A percentile compares a stretch with the other conserved stretches of the same genome.
Conservation (phyloP, 1,140 invertebrate species). For the Sesamia nonagrioides region DNA sequence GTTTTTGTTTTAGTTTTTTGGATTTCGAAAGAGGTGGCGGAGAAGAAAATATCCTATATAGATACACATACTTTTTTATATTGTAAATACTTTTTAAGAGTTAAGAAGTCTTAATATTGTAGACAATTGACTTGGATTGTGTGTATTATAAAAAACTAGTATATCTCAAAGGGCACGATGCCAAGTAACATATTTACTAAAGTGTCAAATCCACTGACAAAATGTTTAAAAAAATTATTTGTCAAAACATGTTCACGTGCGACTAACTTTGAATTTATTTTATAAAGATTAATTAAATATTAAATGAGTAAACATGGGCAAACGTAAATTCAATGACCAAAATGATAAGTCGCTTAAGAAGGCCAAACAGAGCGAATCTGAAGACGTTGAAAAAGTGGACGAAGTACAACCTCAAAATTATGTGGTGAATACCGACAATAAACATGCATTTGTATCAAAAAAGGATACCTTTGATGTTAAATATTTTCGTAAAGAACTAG, state of each 20-base stretch:
- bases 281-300: constrained; percentile 22
- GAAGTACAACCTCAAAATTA: constrained; percentile 71
- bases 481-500: constrained; percentile 83
- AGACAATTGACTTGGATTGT: no score
- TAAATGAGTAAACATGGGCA: constrained; percentile 70
- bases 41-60: no score
- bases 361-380: constrained; percentile 56
- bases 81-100: no score
- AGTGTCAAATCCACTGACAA: not conserved
- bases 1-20: no score
- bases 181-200: not conserved
- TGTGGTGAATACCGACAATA: constrained; percentile 43
- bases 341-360: constrained; percentile 62
- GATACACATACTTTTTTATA: no score
- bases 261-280: not conserved
- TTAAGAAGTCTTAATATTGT: no score
- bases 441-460: constrained; percentile 54
- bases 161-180: not conserved
- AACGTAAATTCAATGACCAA: constrained; percentile 75
- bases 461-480: constrained; percentile 80
- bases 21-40: no score
- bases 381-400: constrained; percentile 52
- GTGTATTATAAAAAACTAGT: no score
- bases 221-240: constrained; percentile 36
- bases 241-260: constrained; percentile 72